Conservation (phyloP, 2,113 vertebrate genomes). For the Mystacornis crossleyi region DNA sequence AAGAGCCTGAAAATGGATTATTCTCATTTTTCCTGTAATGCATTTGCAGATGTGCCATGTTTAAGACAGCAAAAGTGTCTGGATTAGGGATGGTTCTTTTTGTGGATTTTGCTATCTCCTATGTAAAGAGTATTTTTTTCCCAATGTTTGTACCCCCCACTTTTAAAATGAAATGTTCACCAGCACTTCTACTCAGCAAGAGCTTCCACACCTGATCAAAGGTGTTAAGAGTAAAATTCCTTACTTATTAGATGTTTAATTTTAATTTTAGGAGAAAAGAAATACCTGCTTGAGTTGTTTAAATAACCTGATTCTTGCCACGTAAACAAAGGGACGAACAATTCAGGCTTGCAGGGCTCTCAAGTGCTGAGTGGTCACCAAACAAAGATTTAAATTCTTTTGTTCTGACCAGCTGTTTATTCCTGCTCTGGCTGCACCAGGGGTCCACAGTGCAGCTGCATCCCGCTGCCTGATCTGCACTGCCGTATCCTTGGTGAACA, state of each 20-base stretch:
- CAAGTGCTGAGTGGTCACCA: background rate
- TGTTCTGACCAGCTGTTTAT: background rate
- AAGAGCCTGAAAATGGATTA: conserved; percentile 49
- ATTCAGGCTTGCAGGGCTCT: background rate
- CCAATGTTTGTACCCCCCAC: background rate
- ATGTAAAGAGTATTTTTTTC: background rate
- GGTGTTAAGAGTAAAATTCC: background rate
- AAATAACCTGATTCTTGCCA: background rate
- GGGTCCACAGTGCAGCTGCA: background rate
- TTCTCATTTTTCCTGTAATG: conserved; percentile 50
- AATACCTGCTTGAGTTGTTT: background rate
- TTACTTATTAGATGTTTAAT: background rate
- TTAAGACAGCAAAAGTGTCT: background rate
- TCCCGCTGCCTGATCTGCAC: conserved; percentile 35
- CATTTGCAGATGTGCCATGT: conserved; percentile 9
- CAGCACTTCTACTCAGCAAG: background rate
- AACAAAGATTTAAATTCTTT: background rate
- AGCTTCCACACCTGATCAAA: background rate
- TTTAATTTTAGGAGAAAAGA: background rate
- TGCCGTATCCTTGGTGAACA: background rate
- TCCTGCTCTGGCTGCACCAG: background rate
- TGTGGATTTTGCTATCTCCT: background rate
- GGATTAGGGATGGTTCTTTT: background rate
- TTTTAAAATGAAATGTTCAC: background rate
- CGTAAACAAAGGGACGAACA: background rate